Percentiles rank a stretch among this genome's conserved stretches.
phyloP scores from a whole-genome alignment of 2,113 vertebrate species.

The Zosterops pallidus region DNA sequence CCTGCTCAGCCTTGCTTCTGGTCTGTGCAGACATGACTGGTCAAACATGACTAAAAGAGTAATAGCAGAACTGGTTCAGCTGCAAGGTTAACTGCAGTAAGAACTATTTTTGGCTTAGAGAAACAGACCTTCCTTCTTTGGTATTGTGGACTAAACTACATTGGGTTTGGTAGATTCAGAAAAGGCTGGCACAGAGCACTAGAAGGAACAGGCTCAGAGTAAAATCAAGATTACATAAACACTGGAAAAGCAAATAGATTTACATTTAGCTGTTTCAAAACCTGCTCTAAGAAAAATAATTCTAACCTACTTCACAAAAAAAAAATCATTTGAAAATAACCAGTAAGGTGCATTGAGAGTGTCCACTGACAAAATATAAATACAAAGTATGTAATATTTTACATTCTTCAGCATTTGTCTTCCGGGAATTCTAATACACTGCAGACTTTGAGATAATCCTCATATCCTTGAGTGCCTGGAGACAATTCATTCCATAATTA shows the following conservation, averaged over 20 bases:
- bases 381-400: background rate
- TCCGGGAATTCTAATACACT: background rate
- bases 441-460: constrained; percentile 17
- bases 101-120: background rate
- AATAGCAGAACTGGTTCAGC: background rate
- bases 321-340: background rate
- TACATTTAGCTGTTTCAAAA: background rate
- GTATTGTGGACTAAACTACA: background rate
- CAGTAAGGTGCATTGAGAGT: background rate
- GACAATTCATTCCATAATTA: constrained; percentile 14
- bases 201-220: background rate
- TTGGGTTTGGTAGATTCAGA: background rate
- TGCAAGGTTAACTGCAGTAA: background rate
- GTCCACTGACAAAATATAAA: background rate
- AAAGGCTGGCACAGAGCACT: background rate
- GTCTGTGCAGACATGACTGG: background rate
- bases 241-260: background rate
- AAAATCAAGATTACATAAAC: background rate
- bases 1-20: background rate
- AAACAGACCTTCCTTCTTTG: constrained; percentile 26
- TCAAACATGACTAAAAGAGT: background rate
- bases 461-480: background rate
- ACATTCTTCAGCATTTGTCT: constrained; percentile 8
- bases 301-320: background rate
- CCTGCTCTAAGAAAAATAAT: background rate